Evolutionary conservation across 2,888 invertebrate genomes (phyloP).

Genomic region (Zootermopsis nevadensis): DNA sequence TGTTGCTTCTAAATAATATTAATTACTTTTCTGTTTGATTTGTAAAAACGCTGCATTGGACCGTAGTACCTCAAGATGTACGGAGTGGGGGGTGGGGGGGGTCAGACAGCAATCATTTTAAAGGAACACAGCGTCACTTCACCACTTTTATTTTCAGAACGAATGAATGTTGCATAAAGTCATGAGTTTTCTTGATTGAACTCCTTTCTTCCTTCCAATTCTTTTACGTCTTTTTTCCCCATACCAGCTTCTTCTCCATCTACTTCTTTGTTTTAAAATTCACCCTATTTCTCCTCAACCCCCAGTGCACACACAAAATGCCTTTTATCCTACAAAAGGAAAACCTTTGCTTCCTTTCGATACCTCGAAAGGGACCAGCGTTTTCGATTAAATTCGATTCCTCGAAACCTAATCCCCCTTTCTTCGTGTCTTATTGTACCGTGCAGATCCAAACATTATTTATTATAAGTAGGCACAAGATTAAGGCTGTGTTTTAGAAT

Average conservation of each 20-base stretch:
- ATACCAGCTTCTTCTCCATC: constrained; percentile 23
- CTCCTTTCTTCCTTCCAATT: constrained; percentile 33
- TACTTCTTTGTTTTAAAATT: constrained; percentile 46
- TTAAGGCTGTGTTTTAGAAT: constrained; percentile 9
- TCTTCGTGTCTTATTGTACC: constrained; percentile 10
- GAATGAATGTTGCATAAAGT: constrained; percentile 50
- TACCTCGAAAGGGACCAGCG: constrained; percentile 27
- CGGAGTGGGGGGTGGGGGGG: background rate
- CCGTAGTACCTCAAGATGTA: background rate
- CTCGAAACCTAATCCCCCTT: constrained; percentile 36
- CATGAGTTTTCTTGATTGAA: constrained; percentile 49
- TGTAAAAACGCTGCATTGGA: too few relatives aligned
- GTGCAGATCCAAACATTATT: constrained; percentile 19
- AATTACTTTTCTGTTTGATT: too few relatives aligned
- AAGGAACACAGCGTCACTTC: constrained; percentile 1
- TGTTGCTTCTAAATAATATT: too few relatives aligned
- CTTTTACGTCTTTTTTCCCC: constrained; percentile 14
- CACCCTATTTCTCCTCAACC: constrained; percentile 20
- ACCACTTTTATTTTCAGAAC: constrained; percentile 34
- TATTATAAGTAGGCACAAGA: constrained; percentile 1
- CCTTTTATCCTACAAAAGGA: constrained; percentile 38
- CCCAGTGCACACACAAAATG: constrained; percentile 7
- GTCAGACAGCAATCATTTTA: constrained; percentile 38
- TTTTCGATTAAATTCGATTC: constrained; percentile 48
- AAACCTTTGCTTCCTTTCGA: constrained; percentile 44